A percentile compares a stretch with the other conserved stretches of the same genome.
Evolutionary conservation across 2,797 vertebrate genomes (phyloP).

Genomic region (Monodelphis domestica): DNA sequence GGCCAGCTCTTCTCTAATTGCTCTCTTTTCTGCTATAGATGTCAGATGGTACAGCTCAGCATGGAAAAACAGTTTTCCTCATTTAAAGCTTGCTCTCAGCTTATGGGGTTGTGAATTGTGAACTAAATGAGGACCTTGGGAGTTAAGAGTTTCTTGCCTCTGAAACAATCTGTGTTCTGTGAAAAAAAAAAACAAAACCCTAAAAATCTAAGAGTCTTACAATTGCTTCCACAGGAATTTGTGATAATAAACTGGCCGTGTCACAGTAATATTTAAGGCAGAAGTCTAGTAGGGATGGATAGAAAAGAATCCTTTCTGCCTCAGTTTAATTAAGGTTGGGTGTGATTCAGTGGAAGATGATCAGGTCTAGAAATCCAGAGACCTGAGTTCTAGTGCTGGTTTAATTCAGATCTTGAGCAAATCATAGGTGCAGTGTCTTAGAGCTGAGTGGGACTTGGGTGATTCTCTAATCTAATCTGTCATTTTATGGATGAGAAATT

Average conservation of each 20-base stretch:
- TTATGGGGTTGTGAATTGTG: background rate
- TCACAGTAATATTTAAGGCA: background rate
- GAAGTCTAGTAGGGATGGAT: background rate
- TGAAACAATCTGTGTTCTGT: background rate
- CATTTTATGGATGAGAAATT: background rate
- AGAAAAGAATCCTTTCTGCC: background rate
- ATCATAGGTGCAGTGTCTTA: background rate
- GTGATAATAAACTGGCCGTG: background rate
- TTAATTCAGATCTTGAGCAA: conserved; percentile 8
- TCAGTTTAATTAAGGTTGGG: background rate
- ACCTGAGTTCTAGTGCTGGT: background rate
- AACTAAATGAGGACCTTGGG: background rate
- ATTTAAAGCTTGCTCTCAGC: conserved; percentile 1
- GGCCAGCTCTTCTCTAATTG: background rate
- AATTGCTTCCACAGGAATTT: background rate
- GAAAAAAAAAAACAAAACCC: background rate
- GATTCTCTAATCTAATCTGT: background rate
- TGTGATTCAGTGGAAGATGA: background rate
- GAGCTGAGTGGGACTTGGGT: background rate
- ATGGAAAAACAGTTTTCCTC: conserved; percentile 17
- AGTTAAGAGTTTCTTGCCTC: background rate
- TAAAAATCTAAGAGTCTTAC: background rate
- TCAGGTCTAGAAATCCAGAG: background rate
- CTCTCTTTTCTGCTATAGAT: background rate
- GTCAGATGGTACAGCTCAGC: background rate